These are phyloP conservation scores for Phaethornis superciliosus DNA, from an alignment of 2,113 vertebrate species.

Conservation along the genomic window DNA sequence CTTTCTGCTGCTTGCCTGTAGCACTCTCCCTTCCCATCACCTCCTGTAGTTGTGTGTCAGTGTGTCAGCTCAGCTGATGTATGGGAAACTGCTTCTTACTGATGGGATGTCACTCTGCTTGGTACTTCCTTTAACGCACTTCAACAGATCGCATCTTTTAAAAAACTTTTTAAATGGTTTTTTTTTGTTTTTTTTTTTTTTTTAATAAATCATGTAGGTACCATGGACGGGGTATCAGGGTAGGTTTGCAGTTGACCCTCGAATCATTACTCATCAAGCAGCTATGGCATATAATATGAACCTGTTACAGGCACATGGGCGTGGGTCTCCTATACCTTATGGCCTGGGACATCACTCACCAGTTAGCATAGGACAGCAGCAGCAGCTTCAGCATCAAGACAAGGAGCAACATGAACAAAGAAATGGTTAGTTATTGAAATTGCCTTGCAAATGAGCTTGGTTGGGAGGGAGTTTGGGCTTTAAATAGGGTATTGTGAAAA, in stretches of 20 bases:
- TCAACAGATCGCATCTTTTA: neutral
- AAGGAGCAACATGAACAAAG: slow-evolving; percentile 91
- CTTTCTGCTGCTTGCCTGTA: neutral
- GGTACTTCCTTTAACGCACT: neutral
- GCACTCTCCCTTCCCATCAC: neutral
- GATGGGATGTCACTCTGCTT: too few relatives aligned
- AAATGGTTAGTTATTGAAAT: slow-evolving; percentile 79
- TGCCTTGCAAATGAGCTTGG: neutral
- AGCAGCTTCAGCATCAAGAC: slow-evolving; percentile 80
- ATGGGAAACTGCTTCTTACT: neutral
- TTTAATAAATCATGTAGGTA: slow-evolving; percentile 75
- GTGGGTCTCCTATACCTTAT: slow-evolving; percentile 92
- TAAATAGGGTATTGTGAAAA: neutral
- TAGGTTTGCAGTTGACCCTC: slow-evolving; percentile 95
- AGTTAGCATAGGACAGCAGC: slow-evolving; percentile 86
- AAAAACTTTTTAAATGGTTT: too few relatives aligned
- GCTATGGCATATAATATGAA: slow-evolving; percentile 99
- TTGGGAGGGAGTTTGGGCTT: neutral
- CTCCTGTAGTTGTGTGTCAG: neutral
- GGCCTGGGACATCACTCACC: slow-evolving; percentile 91
- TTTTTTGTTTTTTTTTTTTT: neutral
- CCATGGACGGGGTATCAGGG: slow-evolving; percentile 97
- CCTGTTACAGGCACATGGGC: slow-evolving; percentile 90
- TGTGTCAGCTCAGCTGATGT: neutral
- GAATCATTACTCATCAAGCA: slow-evolving; percentile 93